Conservation (phyloP, 2,888 invertebrate genomes). For the Notodonta dromedarius region DNA sequence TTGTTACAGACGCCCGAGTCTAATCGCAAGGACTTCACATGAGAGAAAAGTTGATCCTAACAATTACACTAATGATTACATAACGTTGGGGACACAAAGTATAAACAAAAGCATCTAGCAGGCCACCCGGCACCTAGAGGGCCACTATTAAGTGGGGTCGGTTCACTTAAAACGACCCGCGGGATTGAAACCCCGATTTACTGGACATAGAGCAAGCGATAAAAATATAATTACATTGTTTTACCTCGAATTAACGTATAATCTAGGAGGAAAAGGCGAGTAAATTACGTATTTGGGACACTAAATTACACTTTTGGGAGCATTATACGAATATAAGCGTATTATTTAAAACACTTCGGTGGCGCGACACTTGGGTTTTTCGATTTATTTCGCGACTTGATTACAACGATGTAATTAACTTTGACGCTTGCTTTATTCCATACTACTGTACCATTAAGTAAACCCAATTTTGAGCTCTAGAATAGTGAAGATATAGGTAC, state of each 20-base stretch:
- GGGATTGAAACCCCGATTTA: conserved; percentile 75
- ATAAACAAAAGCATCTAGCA: conserved; percentile 64
- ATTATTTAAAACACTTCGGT: conserved; percentile 51
- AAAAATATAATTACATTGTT: conserved; percentile 80
- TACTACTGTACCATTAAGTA: no score
- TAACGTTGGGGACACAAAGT: conserved; percentile 65
- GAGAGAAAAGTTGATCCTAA: conserved; percentile 55
- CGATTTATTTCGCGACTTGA: conserved; percentile 22
- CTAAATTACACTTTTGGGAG: conserved; percentile 59
- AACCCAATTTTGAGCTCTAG: no score
- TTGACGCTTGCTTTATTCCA: conserved; percentile 3
- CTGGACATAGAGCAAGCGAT: conserved; percentile 78
- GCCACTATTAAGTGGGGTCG: conserved; percentile 75
- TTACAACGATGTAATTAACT: conserved; percentile 16
- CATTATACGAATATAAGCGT: conserved; percentile 51
- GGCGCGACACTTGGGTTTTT: conserved; percentile 42
- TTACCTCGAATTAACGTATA: conserved; percentile 67
- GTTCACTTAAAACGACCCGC: conserved; percentile 70
- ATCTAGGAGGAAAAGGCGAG: conserved; percentile 57
- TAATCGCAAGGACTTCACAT: conserved; percentile 49
- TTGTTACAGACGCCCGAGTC: conserved; percentile 26
- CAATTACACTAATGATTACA: conserved; percentile 67
- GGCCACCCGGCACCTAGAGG: conserved; percentile 63
- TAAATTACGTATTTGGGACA: conserved; percentile 59
- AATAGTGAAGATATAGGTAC: no score